phyloP scores from a whole-genome alignment of 2,888 invertebrate species.

The Ichneumoninae sp. region DNA sequence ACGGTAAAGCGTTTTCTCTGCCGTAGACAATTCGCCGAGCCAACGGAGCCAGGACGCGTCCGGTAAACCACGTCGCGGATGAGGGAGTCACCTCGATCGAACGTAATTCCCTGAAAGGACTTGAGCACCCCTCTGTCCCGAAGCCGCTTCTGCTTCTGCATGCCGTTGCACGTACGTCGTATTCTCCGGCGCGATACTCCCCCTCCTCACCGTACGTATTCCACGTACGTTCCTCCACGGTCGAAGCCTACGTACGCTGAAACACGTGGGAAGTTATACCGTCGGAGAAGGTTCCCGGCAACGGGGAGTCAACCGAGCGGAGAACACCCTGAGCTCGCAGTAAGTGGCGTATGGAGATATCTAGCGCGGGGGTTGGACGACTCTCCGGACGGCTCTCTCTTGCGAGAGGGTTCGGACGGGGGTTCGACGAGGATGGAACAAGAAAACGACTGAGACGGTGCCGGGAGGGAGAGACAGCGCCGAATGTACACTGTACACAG shows the following conservation, averaged over 20 bases:
- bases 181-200: background rate
- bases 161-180: constrained; percentile 58
- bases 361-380: constrained; percentile 76
- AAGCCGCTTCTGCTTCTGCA: constrained; percentile 43
- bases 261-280: constrained; percentile 57
- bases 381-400: constrained; percentile 71
- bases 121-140: constrained; percentile 58
- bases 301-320: constrained; percentile 73
- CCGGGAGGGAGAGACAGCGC: constrained; percentile 34
- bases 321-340: constrained; percentile 79
- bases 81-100: constrained; percentile 72
- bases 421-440: constrained; percentile 63
- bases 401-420: constrained; percentile 72
- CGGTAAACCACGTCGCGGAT: constrained; percentile 53
- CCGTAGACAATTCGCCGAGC: constrained; percentile 25
- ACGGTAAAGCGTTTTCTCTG: constrained; percentile 29
- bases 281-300: constrained; percentile 56
- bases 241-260: background rate
- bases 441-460: constrained; percentile 32
- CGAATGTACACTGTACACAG: constrained; percentile 16
- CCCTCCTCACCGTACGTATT: constrained; percentile 20
- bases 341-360: constrained; percentile 83
- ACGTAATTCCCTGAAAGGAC: constrained; percentile 72
- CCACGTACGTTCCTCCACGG: background rate
- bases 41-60: constrained; percentile 48